Evolutionary conservation across 2,113 vertebrate species (phyloP).

Genomic region (Alectura lathami): DNA sequence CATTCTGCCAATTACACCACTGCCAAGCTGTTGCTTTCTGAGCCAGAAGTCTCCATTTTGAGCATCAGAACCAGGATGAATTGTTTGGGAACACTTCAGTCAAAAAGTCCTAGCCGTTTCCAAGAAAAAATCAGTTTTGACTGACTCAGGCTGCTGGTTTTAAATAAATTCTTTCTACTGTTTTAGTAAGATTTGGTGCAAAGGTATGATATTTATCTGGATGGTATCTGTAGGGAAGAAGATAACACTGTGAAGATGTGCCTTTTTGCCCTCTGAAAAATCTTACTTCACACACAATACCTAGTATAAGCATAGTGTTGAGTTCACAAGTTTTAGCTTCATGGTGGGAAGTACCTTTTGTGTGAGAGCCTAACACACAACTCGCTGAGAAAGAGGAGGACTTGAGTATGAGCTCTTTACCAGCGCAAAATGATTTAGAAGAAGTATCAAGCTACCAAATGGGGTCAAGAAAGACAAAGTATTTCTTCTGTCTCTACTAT

Average conservation of each 20-base stretch:
- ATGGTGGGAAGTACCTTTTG: not conserved
- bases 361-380: not conserved
- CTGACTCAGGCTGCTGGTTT: not conserved
- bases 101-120: not conserved
- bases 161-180: not conserved
- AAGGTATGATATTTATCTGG: not conserved
- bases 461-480: not conserved
- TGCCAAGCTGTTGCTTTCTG: not conserved
- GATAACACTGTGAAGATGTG: not conserved
- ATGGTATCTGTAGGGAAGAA: not conserved
- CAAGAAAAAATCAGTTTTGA: not conserved
- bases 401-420: not conserved
- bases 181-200: not conserved
- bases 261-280: not conserved
- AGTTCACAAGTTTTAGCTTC: not conserved
- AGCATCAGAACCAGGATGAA: not conserved
- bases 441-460: not conserved
- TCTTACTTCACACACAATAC: not conserved
- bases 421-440: not conserved
- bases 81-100: not conserved
- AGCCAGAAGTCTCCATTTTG: not conserved
- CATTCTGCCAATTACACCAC: not conserved
- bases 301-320: rapidly evolving
- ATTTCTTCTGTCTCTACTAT: not conserved
- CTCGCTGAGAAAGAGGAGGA: not conserved